phyloP scores from a whole-genome alignment of 2,888 invertebrate genomes.

The Seira musarum region DNA sequence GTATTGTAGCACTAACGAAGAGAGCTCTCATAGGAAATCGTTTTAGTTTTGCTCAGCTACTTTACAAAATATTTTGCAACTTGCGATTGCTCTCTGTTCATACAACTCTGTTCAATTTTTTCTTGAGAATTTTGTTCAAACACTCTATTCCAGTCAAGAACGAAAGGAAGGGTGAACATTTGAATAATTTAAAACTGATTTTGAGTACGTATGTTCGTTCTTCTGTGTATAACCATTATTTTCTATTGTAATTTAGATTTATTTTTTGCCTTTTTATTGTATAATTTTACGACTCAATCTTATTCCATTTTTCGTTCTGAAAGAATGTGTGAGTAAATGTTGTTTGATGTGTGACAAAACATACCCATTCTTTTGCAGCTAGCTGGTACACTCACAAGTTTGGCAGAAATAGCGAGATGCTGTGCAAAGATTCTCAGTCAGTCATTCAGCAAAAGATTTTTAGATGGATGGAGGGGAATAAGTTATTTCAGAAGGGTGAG shows the following conservation, averaged over 20 bases:
- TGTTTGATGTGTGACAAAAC: conserved; percentile 21
- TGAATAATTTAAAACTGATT: conserved; percentile 17
- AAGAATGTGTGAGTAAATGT: conserved; percentile 22
- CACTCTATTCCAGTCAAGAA: background rate
- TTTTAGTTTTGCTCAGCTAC: conserved; percentile 9
- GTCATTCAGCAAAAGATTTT: conserved; percentile 8
- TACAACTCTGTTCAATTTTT: too few relatives aligned
- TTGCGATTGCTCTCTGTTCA: background rate
- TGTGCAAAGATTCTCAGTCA: background rate
- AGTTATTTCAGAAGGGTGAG: conserved; percentile 1
- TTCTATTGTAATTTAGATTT: conserved; percentile 15
- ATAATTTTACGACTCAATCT: conserved; percentile 15
- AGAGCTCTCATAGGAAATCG: background rate
- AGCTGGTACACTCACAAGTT: background rate
- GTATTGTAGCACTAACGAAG: background rate
- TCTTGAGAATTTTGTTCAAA: background rate
- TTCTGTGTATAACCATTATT: background rate
- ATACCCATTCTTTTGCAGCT: conserved; percentile 21
- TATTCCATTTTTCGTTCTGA: background rate
- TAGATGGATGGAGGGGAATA: conserved; percentile 2
- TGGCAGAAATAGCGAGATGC: background rate
- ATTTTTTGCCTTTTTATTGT: conserved; percentile 16
- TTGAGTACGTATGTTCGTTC: conserved; percentile 1
- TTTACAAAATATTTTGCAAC: conserved; percentile 1
- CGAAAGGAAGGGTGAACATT: conserved; percentile 9